A percentile compares a stretch with the other conserved stretches of the same genome.
phyloP scores from a whole-genome alignment of 2,888 invertebrate species.

The Calliopum simillimum region DNA sequence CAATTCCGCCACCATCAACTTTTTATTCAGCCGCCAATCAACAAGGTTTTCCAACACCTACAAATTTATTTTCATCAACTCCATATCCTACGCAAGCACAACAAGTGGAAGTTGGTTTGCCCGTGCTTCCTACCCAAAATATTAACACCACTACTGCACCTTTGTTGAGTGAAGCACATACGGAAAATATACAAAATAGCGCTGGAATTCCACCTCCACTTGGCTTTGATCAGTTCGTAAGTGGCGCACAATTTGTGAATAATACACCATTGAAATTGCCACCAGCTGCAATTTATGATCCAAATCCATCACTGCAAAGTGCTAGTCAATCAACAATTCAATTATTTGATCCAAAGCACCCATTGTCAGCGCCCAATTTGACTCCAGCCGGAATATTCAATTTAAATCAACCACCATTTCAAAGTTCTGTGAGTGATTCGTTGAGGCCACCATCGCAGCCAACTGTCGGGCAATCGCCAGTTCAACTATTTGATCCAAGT shows the following conservation, averaged over 20 bases:
- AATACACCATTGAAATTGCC: background rate
- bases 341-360: background rate
- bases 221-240: conserved; percentile 14
- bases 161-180: too few species aligned
- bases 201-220: conserved; percentile 7
- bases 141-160: background rate
- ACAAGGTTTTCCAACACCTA: background rate
- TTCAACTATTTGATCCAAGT: background rate
- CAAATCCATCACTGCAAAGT: background rate
- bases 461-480: background rate
- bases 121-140: background rate
- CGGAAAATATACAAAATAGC: background rate
- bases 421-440: background rate
- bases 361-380: background rate
- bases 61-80: background rate
- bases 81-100: background rate
- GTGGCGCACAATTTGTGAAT: background rate
- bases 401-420: background rate
- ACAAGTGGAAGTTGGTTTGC: background rate
- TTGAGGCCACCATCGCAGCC: background rate
- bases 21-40: background rate
- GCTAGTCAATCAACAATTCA: background rate
- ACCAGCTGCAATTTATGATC: background rate
- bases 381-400: background rate
- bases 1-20: conserved; percentile 18